A percentile compares a stretch with the other conserved stretches of the same genome.
These are phyloP conservation scores for Drosophila funebris DNA, from an alignment of 1,140 invertebrate genomes.

Conservation along the genomic window DNA sequence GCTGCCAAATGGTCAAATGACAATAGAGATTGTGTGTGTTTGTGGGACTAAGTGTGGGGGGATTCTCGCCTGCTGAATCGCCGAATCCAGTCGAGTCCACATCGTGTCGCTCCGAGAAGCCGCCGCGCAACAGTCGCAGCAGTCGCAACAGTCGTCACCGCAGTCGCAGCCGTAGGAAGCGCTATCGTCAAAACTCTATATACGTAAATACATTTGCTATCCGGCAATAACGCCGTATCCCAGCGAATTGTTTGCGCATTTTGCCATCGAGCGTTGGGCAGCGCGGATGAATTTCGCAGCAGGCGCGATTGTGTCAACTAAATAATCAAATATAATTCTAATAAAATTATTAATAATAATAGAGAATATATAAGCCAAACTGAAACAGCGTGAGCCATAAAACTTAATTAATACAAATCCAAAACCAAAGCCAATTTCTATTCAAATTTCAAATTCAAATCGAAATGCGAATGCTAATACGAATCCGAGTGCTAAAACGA, in stretches of 20 bases:
- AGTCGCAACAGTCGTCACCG: conserved; percentile 1
- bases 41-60: conserved; percentile 2
- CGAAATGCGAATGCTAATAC: not conserved
- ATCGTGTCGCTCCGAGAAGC: conserved; percentile 5
- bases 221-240: conserved; percentile 36
- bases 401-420: conserved; percentile 4
- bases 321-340: conserved; percentile 12
- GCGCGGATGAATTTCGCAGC: conserved; percentile 71
- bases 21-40: not conserved
- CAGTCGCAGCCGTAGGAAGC: conserved; percentile 17
- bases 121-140: conserved; percentile 31
- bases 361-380: not conserved
- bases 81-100: conserved; percentile 44
- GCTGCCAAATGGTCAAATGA: not conserved
- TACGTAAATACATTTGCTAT: not conserved
- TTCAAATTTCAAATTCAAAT: not conserved
- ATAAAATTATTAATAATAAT: conserved; percentile 10
- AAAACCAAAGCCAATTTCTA: not conserved
- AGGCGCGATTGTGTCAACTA: conserved; percentile 31
- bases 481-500: conserved; percentile 1
- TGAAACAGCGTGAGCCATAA: conserved; percentile 8
- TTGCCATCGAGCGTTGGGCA: conserved; percentile 77
- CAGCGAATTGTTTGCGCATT: conserved; percentile 70
- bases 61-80: conserved; percentile 44
- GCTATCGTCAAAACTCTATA: not conserved